These are phyloP conservation scores for Gouania willdenowi DNA, from an alignment of 2,797 vertebrate species.

Conservation along the genomic window DNA sequence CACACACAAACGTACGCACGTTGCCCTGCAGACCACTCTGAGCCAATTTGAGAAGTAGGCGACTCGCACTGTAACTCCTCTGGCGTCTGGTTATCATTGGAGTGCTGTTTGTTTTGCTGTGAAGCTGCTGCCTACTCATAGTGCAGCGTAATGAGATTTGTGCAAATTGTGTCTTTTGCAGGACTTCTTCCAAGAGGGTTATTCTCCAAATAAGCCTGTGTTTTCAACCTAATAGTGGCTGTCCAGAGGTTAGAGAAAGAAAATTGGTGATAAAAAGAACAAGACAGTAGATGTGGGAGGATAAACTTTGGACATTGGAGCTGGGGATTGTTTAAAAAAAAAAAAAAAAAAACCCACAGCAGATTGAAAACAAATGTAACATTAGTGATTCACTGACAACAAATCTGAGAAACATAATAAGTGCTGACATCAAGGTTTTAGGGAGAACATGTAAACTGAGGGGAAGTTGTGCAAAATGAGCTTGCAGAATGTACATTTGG, in stretches of 20 bases:
- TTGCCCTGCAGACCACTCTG: constrained; percentile 36
- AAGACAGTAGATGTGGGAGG: too few relatives aligned
- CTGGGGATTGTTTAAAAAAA: too few relatives aligned
- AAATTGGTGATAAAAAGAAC: too few relatives aligned
- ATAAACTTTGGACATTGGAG: too few relatives aligned
- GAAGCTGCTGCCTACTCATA: constrained; percentile 35
- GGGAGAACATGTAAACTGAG: too few relatives aligned
- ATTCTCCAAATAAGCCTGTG: not conserved
- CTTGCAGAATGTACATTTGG: too few relatives aligned
- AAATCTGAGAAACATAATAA: too few relatives aligned
- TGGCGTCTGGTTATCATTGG: constrained; percentile 42
- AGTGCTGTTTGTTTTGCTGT: constrained; percentile 34
- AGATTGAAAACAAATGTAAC: too few relatives aligned
- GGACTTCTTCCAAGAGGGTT: constrained; percentile 17
- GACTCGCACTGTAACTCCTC: constrained; percentile 33
- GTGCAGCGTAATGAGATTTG: constrained; percentile 42
- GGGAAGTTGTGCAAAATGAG: too few relatives aligned
- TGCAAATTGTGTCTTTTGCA: constrained; percentile 26
- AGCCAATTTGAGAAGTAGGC: constrained; percentile 44
- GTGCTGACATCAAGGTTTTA: too few relatives aligned
- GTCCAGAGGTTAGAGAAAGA: constrained; percentile 5
- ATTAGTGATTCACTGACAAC: too few relatives aligned
- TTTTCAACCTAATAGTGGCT: constrained; percentile 7
- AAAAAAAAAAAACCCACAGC: too few relatives aligned
- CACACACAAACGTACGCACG: constrained; percentile 6